Conservation (phyloP, 1,140 invertebrate genomes). For the Aphelenchoides avenae region DNA sequence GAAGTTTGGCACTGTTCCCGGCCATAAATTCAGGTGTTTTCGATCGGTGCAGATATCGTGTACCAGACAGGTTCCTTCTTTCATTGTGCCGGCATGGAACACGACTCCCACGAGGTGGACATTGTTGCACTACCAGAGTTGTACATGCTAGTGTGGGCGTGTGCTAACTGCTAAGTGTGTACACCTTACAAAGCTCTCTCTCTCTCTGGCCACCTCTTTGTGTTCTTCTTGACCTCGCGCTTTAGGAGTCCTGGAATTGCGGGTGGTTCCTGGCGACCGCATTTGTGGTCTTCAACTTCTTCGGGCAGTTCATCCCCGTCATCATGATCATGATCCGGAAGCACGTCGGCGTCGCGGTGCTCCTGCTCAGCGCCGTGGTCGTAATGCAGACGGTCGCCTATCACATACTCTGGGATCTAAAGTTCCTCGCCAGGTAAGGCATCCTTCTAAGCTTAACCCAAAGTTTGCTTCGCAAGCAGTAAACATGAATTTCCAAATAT, state of each 20-base stretch:
- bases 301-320: slow-evolving; percentile 78
- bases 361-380: slow-evolving; percentile 89
- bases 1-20: too few relatives aligned
- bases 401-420: slow-evolving; percentile 91
- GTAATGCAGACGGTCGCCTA: slow-evolving; percentile 72
- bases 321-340: slow-evolving; percentile 71
- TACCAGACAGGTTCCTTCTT: too few relatives aligned
- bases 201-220: not conserved
- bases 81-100: too few relatives aligned
- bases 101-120: too few relatives aligned
- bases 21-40: too few relatives aligned
- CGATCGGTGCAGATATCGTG: too few relatives aligned
- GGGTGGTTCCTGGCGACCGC: slow-evolving; percentile 83
- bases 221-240: slow-evolving; percentile 27
- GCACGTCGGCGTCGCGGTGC: slow-evolving; percentile 88
- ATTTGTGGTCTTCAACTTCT: slow-evolving; percentile 87
- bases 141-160: not conserved
- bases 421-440: slow-evolving; percentile 73
- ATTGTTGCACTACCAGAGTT: not conserved
- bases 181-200: not conserved
- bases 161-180: not conserved
- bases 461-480: too few relatives aligned
- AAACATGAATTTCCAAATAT: too few relatives aligned
- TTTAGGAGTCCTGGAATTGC: slow-evolving; percentile 89
- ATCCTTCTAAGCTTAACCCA: not conserved